Base-by-base conservation (phyloP, 2,888 invertebrate species). In the Pseudococcus viburni region DNA sequence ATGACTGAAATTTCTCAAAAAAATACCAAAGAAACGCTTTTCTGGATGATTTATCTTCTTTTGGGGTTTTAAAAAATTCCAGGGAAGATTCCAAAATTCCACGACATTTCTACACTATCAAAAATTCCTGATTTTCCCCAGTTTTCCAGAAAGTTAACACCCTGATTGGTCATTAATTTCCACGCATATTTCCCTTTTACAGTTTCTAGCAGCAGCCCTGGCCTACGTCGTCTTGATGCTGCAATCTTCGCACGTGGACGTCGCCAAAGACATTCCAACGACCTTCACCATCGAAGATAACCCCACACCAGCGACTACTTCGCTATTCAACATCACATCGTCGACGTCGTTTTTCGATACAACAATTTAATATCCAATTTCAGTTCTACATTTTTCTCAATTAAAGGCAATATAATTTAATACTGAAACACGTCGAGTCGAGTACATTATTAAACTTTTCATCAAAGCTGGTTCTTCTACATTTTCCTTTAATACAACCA, bases 131-230 rank as follows among this genome's bases (percentile, higher is more conserved):
- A n/a, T n/a, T n/a, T n/a, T n/a, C n/a, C n/a, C n/a, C n/a, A n/a
- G n/a, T n/a, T n/a, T n/a, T n/a, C n/a, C n/a, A n/a, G n/a, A n/a
- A n/a, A n/a, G n/a, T n/a, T n/a, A n/a, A n/a, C n/a, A n/a, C n/a
- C n/a, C n/a, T n/a, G n/a, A n/a, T n/a, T n/a, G n/a, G n/a, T n/a
- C n/a, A n/a, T n/a, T n/a, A n/a, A n/a, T n/a, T n/a, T n/a, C n/a
- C n/a, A n/a, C n/a, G n/a, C n/a, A n/a, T n/a, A n/a, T n/a, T n/a
- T n/a, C n/a, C n/a, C 15, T 51, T 55, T 55, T 68, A 11, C 19
- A 86, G 86, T 33, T 64, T 19, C 26, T 86, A 42, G 86, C 39
- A 68, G 86, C 86, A 42, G 86, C 86, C 7, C 11, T 86, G 19
- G 86, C 86, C 5, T 86, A 86, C 42, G 86, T 86, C 0, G 86